These are phyloP conservation scores for Nezara viridula DNA, from an alignment of 2,888 invertebrate genomes.

Conservation along the genomic window DNA sequence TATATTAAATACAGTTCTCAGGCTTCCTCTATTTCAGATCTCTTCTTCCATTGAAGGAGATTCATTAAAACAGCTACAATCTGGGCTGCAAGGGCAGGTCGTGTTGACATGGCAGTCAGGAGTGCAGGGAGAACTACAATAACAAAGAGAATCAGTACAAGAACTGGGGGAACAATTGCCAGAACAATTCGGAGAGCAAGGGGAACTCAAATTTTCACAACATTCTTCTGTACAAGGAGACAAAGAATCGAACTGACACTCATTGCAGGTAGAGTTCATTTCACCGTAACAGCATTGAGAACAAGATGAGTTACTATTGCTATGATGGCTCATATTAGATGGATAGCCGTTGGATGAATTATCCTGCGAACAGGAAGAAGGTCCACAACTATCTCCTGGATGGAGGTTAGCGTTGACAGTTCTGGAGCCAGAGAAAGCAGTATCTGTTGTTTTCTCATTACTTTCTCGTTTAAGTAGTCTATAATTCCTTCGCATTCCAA, in stretches of 20 bases:
- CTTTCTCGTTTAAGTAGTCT: background rate
- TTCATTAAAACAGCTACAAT: slow-evolving; percentile 18
- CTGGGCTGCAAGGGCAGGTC: background rate
- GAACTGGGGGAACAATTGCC: background rate
- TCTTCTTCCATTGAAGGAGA: slow-evolving; percentile 24
- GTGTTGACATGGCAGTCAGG: background rate
- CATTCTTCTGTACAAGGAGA: background rate
- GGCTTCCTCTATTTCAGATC: background rate
- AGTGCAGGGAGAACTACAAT: slow-evolving; percentile 24
- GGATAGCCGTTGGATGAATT: background rate
- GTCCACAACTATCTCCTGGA: background rate
- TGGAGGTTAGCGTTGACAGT: background rate
- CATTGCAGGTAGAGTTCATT: background rate
- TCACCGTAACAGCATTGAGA: background rate
- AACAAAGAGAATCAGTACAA: background rate
- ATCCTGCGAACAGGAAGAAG: background rate
- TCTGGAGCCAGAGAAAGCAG: background rate
- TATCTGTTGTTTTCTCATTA: background rate
- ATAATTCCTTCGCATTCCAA: background rate
- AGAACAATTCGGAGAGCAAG: background rate
- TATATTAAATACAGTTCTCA: background rate
- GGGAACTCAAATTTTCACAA: background rate
- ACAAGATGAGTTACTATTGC: background rate
- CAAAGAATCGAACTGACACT: background rate
- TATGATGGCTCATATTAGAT: background rate